These are phyloP conservation scores for Poeciliopsis gracilis DNA, from an alignment of 2,797 vertebrate genomes.

Conservation along the genomic window DNA sequence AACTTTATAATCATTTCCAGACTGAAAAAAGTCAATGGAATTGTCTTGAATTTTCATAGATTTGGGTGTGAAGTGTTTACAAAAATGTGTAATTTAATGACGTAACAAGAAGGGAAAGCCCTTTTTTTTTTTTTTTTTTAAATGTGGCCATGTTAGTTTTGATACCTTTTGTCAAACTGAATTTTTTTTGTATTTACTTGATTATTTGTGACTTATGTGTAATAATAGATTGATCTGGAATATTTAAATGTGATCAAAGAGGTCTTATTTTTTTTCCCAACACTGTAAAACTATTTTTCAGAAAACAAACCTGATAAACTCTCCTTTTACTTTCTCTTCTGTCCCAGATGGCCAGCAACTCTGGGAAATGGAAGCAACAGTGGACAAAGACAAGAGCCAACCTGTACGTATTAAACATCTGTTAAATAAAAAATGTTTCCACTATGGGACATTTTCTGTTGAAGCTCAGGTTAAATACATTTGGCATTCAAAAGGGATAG, in stretches of 20 bases:
- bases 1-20: background rate
- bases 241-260: background rate
- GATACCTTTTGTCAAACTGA: background rate
- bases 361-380: conserved; percentile 98
- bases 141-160: background rate
- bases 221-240: background rate
- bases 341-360: conserved; percentile 93
- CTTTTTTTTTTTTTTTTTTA: too few relatives aligned
- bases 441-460: background rate
- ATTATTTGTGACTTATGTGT: background rate
- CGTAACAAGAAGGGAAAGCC: background rate
- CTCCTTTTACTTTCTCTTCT: conserved; percentile 10
- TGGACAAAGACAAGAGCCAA: conserved; percentile 99
- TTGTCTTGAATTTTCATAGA: background rate
- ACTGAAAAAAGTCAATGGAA: background rate
- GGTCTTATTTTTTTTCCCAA: background rate
- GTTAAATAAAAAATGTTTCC: background rate
- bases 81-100: background rate
- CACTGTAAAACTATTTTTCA: conserved; percentile 9
- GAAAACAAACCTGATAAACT: conserved; percentile 12
- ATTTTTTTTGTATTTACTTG: background rate
- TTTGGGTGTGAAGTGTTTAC: background rate
- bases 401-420: conserved; percentile 82
- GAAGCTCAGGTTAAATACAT: background rate
- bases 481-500: background rate